Conservation (phyloP, 2,888 invertebrate species). For the Vanessa cardui region DNA sequence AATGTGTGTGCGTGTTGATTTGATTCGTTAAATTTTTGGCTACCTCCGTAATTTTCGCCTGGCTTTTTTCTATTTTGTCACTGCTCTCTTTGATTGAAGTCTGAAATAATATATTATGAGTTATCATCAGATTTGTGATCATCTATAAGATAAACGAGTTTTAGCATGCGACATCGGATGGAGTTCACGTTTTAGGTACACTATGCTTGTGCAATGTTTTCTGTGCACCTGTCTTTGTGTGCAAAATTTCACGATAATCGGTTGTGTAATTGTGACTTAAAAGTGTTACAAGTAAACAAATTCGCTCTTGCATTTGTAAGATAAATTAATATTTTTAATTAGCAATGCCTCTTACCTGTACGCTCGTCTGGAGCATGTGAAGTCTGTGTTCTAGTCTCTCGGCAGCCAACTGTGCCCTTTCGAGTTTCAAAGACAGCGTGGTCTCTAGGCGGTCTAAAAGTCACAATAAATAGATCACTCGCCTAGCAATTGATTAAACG, state of each 20-base stretch:
- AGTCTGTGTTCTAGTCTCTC: conserved; percentile 74
- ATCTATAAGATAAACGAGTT: neutral
- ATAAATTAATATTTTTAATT: neutral
- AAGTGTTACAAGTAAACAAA: too few relatives aligned
- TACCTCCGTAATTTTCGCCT: conserved; percentile 65
- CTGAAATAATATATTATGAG: conserved; percentile 55
- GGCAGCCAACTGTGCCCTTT: conserved; percentile 77
- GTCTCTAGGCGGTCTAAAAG: conserved; percentile 76
- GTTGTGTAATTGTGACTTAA: too few relatives aligned
- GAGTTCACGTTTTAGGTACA: too few relatives aligned
- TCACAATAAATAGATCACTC: conserved; percentile 44
- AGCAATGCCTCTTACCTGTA: conserved; percentile 57
- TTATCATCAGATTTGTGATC: neutral
- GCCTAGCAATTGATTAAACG: conserved; percentile 67
- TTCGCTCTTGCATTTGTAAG: too few relatives aligned
- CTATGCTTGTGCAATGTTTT: too few relatives aligned
- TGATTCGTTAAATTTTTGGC: conserved; percentile 70
- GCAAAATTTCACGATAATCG: too few relatives aligned
- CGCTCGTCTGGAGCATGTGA: conserved; percentile 73
- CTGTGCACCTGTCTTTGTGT: too few relatives aligned
- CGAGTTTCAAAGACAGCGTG: conserved; percentile 71
- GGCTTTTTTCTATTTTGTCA: conserved; percentile 68
- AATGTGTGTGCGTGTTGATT: conserved; percentile 63
- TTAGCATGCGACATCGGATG: too few relatives aligned
- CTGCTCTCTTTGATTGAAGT: conserved; percentile 72